Percentiles rank a stretch among this genome's conserved stretches.
Evolutionary conservation across 2,113 vertebrate genomes (phyloP).

Genomic region (Chloebia gouldiae): DNA sequence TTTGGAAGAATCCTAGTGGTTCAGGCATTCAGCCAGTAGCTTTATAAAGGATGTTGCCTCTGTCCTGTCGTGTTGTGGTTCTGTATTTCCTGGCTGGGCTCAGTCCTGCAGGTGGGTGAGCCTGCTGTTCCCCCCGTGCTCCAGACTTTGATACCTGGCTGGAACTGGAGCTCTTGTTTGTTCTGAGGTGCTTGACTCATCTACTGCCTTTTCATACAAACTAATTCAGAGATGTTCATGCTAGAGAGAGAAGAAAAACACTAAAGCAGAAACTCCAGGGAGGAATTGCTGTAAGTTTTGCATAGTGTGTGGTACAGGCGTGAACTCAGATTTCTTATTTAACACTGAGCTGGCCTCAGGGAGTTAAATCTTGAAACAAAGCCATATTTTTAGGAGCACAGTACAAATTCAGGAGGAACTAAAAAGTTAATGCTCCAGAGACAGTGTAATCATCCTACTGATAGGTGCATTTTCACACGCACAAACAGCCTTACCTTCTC

Average conservation of each 20-base stretch:
- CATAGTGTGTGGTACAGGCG: background rate
- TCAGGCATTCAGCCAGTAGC: background rate
- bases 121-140: background rate
- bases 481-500: background rate
- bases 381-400: background rate
- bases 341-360: background rate
- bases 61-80: background rate
- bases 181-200: background rate
- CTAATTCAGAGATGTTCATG: background rate
- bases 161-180: background rate
- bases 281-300: background rate
- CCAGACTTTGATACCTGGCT: rapidly evolving
- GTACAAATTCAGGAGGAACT: background rate
- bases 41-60: background rate
- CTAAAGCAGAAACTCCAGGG: background rate
- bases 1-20: background rate
- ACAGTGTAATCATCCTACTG: background rate
- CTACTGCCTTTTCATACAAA: background rate
- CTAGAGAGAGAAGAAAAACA: background rate
- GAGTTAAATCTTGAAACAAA: background rate
- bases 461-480: background rate
- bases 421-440: background rate
- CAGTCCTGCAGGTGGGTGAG: background rate
- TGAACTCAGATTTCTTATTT: background rate
- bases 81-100: background rate